A percentile compares a stretch with the other conserved stretches of the same genome.
These are phyloP conservation scores for Macrostomum lignano DNA, from an alignment of 1,140 invertebrate genomes.

Conservation along the genomic window DNA sequence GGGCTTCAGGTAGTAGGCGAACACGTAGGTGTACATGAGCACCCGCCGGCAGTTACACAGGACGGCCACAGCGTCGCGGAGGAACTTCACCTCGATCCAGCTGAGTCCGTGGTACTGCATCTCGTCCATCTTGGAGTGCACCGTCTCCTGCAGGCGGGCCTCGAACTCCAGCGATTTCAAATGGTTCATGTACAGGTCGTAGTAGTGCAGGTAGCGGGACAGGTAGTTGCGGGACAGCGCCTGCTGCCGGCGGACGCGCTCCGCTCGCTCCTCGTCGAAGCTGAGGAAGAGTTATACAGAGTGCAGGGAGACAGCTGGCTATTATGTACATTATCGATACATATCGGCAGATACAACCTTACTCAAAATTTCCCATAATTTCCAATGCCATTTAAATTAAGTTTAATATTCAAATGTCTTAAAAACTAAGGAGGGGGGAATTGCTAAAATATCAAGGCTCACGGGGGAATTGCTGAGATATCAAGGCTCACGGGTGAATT, in stretches of 20 bases:
- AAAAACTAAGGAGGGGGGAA: too few species aligned
- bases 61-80: conserved; percentile 88
- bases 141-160: conserved; percentile 27
- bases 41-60: conserved; percentile 84
- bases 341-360: too few species aligned
- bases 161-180: conserved; percentile 95
- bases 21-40: conserved; percentile 94
- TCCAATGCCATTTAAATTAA: too few species aligned
- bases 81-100: conserved; percentile 94
- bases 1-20: conserved; percentile 85
- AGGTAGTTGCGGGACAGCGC: conserved; percentile 58
- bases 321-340: too few species aligned
- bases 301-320: too few species aligned
- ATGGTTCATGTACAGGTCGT: conserved; percentile 95
- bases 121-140: conserved; percentile 94
- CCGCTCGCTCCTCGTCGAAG: conserved; percentile 83
- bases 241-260: conserved; percentile 72
- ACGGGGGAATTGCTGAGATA: too few species aligned
- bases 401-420: too few species aligned
- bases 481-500: too few species aligned
- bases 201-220: conserved; percentile 86
- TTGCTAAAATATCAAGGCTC: too few species aligned
- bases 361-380: too few species aligned
- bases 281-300: too few species aligned
- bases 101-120: conserved; percentile 99